Conservation (phyloP, 2,797 vertebrate genomes). For the Dallia pectoralis region DNA sequence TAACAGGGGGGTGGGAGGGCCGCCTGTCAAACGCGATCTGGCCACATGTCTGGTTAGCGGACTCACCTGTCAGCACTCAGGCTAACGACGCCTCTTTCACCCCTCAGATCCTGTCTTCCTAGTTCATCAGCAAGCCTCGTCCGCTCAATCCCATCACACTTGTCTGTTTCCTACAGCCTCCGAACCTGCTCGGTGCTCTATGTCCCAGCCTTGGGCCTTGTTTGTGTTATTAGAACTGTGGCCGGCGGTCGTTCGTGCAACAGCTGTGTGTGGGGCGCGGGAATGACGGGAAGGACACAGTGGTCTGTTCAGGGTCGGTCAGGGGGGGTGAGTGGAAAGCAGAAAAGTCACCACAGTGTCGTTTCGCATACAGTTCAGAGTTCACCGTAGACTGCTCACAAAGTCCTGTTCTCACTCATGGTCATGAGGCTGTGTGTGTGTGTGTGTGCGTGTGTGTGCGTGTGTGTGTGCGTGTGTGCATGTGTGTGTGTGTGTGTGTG, state of each 20-base stretch:
- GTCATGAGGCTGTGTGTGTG: neutral
- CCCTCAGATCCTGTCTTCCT: neutral
- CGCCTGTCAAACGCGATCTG: neutral
- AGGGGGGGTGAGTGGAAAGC: neutral
- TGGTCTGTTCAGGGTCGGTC: neutral
- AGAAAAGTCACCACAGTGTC: neutral
- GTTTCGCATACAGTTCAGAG: constrained; percentile 1
- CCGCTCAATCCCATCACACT: neutral
- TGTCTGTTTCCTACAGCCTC: neutral
- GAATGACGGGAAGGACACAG: constrained; percentile 3
- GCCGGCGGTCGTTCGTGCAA: neutral
- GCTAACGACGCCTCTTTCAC: neutral
- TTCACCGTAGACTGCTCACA: neutral
- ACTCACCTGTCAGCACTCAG: neutral
- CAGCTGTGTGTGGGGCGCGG: neutral
- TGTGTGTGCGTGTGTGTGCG: constrained; percentile 4
- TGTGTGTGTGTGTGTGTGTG: neutral
- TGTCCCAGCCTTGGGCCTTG: neutral
- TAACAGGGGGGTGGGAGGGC: neutral
- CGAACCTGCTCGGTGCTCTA: neutral
- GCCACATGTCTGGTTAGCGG: neutral
- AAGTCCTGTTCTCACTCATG: neutral
- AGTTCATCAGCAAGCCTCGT: neutral
- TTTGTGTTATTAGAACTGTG: neutral
- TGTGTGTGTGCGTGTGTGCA: constrained; percentile 15